Conservation (phyloP, 2,888 invertebrate species). For the Rotaria sp. region DNA sequence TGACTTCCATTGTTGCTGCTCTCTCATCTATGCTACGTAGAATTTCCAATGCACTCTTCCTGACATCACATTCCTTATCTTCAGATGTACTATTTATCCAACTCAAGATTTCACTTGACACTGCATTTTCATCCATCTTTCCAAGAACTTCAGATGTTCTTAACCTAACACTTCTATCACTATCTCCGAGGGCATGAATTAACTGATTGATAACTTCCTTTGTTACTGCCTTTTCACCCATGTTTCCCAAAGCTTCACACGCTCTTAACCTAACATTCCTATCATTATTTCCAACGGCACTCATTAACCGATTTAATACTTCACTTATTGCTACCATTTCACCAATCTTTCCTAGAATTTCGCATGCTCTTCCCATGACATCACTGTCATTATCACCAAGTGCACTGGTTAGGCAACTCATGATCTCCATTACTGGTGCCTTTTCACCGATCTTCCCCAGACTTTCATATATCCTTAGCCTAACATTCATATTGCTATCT, state of each 20-base stretch:
- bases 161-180: neutral
- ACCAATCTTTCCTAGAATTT: no score
- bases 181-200: neutral
- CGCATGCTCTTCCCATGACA: no score
- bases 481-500: no score
- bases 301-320: neutral
- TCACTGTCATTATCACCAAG: no score
- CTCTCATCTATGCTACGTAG: neutral
- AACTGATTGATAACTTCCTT: neutral
- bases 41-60: neutral
- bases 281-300: neutral
- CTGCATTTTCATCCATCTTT: neutral
- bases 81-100: neutral
- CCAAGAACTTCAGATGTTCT: neutral
- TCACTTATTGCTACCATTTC: no score
- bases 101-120: neutral
- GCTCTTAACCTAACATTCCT: neutral
- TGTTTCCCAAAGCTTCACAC: neutral
- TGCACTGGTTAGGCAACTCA: no score
- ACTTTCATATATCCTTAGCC: no score
- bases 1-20: neutral
- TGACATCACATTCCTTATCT: neutral
- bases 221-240: neutral
- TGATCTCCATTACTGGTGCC: no score
- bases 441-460: no score